phyloP scores from a whole-genome alignment of 2,797 vertebrate species.

The Nasua narica region DNA sequence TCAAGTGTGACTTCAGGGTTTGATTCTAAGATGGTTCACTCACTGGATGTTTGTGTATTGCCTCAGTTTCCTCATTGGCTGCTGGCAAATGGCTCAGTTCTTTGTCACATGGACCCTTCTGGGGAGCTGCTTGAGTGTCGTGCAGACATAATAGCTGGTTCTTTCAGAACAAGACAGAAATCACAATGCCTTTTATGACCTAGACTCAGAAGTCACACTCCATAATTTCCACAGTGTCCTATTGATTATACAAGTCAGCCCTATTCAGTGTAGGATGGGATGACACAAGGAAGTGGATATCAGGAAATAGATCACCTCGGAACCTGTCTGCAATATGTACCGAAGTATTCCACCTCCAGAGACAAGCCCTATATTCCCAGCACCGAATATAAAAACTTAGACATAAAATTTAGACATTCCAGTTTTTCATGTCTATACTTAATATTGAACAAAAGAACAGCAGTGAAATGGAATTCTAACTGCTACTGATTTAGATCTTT shows the following conservation, averaged over 20 bases:
- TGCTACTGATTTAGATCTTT: conserved; percentile 30
- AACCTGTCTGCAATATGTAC: neutral
- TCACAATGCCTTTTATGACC: neutral
- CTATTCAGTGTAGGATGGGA: neutral
- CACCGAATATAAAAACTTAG: neutral
- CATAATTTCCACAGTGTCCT: neutral
- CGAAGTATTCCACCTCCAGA: neutral
- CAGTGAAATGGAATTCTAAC: neutral
- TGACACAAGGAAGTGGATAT: neutral
- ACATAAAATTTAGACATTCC: neutral
- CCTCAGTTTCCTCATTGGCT: neutral
- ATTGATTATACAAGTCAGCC: neutral
- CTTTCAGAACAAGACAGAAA: neutral
- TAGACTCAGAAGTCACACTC: neutral
- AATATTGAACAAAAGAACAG: neutral
- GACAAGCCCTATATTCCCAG: neutral
- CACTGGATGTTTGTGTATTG: rapidly evolving
- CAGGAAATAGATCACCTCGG: neutral
- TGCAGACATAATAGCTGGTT: neutral
- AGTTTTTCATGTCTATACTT: conserved; percentile 3
- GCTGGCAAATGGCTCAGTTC: neutral
- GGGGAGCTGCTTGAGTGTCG: neutral
- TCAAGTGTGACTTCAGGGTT: neutral
- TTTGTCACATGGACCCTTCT: neutral
- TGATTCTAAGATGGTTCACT: neutral